These are phyloP conservation scores for Nomada ferruginata DNA, from an alignment of 2,888 invertebrate species.

Conservation along the genomic window DNA sequence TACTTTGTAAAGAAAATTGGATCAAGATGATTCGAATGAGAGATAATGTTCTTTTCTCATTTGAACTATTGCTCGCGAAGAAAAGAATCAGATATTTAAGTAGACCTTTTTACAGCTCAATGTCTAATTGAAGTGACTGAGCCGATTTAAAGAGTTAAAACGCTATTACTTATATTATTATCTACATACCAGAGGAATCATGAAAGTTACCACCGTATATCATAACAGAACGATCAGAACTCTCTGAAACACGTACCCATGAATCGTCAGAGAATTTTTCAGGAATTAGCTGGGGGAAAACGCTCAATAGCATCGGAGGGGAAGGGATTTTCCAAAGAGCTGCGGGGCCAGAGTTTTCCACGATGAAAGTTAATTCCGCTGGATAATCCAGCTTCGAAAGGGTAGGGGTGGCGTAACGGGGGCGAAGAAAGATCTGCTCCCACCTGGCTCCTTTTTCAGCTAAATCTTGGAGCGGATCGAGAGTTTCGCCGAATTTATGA, in stretches of 20 bases:
- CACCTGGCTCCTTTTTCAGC: conserved; percentile 48
- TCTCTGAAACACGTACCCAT: not conserved
- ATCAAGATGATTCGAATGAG: no score
- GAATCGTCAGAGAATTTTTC: conserved; percentile 38
- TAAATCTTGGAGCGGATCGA: conserved; percentile 66
- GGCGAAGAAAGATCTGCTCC: conserved; percentile 48
- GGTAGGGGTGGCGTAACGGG: conserved; percentile 44
- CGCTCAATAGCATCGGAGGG: not conserved
- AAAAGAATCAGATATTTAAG: no score
- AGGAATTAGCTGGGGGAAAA: conserved; percentile 40
- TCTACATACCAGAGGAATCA: no score
- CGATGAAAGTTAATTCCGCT: conserved; percentile 64
- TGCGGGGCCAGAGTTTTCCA: conserved; percentile 37
- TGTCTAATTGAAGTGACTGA: no score
- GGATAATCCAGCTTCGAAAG: conserved; percentile 62
- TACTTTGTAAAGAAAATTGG: no score
- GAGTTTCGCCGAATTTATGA: conserved; percentile 68
- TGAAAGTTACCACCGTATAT: no score
- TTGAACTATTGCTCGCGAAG: no score
- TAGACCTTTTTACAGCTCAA: no score
- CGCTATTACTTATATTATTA: no score
- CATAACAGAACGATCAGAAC: not conserved
- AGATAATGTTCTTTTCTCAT: no score
- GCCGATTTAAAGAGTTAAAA: no score
- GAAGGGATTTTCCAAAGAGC: conserved; percentile 51